A percentile compares a stretch with the other conserved stretches of the same genome.
Conservation (phyloP, 2,888 invertebrate species). For the Calameuta idolon region DNA sequence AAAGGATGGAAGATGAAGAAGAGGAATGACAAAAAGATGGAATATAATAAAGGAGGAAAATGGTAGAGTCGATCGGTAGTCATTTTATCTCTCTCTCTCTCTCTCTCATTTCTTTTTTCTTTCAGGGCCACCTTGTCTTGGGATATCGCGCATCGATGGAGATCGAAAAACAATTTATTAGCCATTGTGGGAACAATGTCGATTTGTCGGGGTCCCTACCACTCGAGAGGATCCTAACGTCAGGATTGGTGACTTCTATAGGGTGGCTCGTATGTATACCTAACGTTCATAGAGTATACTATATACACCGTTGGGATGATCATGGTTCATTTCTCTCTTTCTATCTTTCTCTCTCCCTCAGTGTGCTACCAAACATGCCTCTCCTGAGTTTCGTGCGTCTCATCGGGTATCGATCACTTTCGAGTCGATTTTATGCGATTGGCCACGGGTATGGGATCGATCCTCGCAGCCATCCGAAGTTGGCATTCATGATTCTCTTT, state of each 20-base stretch:
- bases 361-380: background rate
- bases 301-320: slow-evolving; percentile 2
- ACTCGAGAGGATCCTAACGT: background rate
- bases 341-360: slow-evolving; percentile 3
- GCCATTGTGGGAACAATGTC: slow-evolving; percentile 47
- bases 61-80: background rate
- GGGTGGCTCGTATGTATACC: background rate
- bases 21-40: background rate
- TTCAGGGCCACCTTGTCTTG: background rate
- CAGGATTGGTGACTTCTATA: background rate
- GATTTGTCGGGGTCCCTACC: slow-evolving; percentile 42
- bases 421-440: slow-evolving; percentile 53
- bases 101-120: slow-evolving; percentile 2
- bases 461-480: slow-evolving; percentile 28
- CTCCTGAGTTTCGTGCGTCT: slow-evolving; percentile 14
- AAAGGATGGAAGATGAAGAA: background rate
- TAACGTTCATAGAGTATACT: slow-evolving; percentile 21
- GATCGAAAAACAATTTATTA: slow-evolving; percentile 46
- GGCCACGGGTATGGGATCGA: slow-evolving; percentile 33
- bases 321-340: background rate
- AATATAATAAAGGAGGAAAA: background rate
- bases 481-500: slow-evolving; percentile 43
- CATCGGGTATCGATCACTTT: slow-evolving; percentile 52
- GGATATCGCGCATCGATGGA: slow-evolving; percentile 4
- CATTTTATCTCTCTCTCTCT: background rate